These are phyloP conservation scores for Phrynosoma blainvillii DNA, from an alignment of 2,113 vertebrate genomes.

Conservation along the genomic window DNA sequence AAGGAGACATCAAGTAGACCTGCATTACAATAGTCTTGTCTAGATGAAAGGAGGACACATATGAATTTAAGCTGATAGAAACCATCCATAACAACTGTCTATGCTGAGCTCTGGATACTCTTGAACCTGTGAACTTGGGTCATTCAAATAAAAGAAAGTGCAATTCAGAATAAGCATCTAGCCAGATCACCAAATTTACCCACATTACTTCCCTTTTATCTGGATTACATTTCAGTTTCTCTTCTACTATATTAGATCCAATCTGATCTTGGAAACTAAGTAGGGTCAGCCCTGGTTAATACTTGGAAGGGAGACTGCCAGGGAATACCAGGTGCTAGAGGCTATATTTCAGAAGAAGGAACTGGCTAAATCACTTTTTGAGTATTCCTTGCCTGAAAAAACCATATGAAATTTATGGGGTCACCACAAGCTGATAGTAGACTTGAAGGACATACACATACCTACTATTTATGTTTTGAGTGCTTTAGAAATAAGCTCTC, in stretches of 20 bases:
- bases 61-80: not conserved
- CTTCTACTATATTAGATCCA: not conserved
- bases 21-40: not conserved
- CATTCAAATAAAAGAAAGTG: not conserved
- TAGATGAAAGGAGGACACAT: not conserved
- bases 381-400: no score
- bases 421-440: no score
- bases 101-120: not conserved
- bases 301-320: no score
- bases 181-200: not conserved
- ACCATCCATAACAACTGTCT: not conserved
- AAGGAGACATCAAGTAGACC: not conserved
- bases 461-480: no score
- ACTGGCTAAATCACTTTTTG: no score
- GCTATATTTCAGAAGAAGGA: no score
- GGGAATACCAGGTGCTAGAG: no score
- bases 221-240: not conserved
- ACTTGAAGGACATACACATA: no score
- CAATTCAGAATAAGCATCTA: not conserved
- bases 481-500: not conserved
- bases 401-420: no score
- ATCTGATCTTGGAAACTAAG: no score
- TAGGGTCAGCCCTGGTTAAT: no score
- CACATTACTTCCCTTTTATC: not conserved
- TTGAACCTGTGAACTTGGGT: not conserved